Conservation (phyloP, 2,888 invertebrate genomes). For the Apodemia hepburni region DNA sequence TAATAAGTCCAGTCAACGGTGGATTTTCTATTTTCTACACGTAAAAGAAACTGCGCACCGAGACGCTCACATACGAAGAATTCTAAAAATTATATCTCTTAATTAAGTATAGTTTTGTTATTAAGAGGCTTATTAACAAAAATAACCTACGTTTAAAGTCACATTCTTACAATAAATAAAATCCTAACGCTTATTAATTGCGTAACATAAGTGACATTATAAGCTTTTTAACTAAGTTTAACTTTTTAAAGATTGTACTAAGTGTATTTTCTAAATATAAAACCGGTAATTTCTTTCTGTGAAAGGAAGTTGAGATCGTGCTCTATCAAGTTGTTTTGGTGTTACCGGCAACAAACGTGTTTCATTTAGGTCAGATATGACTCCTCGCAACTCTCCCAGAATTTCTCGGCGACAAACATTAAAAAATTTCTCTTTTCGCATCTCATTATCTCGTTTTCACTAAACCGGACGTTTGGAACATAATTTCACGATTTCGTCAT, state of each 20-base stretch:
- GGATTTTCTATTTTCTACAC: constrained; percentile 79
- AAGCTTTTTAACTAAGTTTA: constrained; percentile 1
- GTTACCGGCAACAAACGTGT: constrained; percentile 61
- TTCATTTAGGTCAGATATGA: constrained; percentile 67
- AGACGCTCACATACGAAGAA: constrained; percentile 60
- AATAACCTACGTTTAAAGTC: no score
- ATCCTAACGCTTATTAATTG: not conserved
- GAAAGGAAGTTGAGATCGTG: constrained; percentile 43
- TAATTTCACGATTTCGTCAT: constrained; percentile 64
- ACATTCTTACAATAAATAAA: not conserved
- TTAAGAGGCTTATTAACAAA: not conserved
- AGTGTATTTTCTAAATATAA: constrained; percentile 20
- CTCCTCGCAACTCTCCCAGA: constrained; percentile 68
- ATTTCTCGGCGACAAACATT: constrained; percentile 73
- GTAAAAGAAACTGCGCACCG: constrained; percentile 76
- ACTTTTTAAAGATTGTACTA: not conserved
- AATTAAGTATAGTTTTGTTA: not conserved
- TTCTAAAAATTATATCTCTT: constrained; percentile 50
- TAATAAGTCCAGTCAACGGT: constrained; percentile 75
- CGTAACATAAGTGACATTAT: not conserved
- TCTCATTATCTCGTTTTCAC: constrained; percentile 77
- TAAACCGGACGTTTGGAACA: constrained; percentile 56
- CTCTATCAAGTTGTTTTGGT: constrained; percentile 40
- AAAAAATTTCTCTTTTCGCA: constrained; percentile 78
- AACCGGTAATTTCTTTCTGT: constrained; percentile 35